Evolutionary conservation across 2,113 vertebrate genomes (phyloP).

Genomic region (Gulo gulo): DNA sequence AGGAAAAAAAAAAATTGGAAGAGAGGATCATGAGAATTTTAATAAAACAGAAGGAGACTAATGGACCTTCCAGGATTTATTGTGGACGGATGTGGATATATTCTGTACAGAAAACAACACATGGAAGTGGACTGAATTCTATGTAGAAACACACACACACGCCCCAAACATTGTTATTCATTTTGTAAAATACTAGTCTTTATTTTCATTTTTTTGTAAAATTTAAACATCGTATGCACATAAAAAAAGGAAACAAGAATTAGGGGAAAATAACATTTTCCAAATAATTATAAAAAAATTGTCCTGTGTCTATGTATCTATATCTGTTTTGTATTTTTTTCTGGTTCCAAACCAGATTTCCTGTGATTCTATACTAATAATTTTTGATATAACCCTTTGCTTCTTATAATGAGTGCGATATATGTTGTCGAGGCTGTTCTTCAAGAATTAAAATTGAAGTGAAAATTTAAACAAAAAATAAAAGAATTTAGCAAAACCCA

Average conservation of each 20-base stretch:
- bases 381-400: slow-evolving; percentile 99
- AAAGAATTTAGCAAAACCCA: slow-evolving; percentile 96
- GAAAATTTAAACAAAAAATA: slow-evolving; percentile 99
- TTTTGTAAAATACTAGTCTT: slow-evolving; percentile 99
- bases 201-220: slow-evolving; percentile 99
- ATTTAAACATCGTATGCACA: slow-evolving; percentile 97
- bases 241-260: slow-evolving; percentile 97
- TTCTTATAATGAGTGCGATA: slow-evolving; percentile 99
- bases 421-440: slow-evolving; percentile 99
- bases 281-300: slow-evolving; percentile 99
- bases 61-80: slow-evolving; percentile 87
- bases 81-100: slow-evolving; percentile 95
- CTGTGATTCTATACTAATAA: slow-evolving; percentile 99
- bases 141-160: slow-evolving; percentile 89
- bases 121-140: slow-evolving; percentile 91
- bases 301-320: slow-evolving; percentile 99
- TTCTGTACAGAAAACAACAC: slow-evolving; percentile 95
- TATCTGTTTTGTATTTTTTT: slow-evolving; percentile 99
- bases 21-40: slow-evolving; percentile 85
- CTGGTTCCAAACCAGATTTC: slow-evolving; percentile 99
- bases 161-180: slow-evolving; percentile 93
- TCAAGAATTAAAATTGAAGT: slow-evolving; percentile 99
- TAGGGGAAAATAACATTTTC: slow-evolving; percentile 99
- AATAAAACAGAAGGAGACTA: slow-evolving; percentile 83
- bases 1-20: slow-evolving; percentile 63